These are phyloP conservation scores for Junonia oenone DNA, from an alignment of 2,888 invertebrate genomes.

Conservation along the genomic window DNA sequence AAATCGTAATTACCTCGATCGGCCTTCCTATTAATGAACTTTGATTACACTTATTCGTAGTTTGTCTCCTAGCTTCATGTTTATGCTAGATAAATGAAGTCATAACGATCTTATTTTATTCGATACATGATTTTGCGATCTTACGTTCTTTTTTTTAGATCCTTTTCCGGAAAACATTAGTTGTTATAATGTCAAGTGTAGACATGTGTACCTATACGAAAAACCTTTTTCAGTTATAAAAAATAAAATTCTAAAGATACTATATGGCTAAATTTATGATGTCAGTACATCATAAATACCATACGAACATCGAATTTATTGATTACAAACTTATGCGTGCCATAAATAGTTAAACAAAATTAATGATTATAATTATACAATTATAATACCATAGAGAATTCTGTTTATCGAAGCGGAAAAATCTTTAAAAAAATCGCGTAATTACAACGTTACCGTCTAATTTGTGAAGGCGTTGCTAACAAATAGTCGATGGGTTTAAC, in stretches of 20 bases:
- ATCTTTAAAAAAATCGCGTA: conserved; percentile 27
- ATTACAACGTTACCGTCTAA: conserved; percentile 39
- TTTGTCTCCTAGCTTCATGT: not conserved
- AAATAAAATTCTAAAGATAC: too few relatives aligned
- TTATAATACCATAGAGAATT: conserved; percentile 13
- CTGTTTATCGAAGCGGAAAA: conserved; percentile 20
- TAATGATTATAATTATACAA: conserved; percentile 3
- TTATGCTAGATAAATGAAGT: not conserved
- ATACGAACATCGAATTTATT: not conserved
- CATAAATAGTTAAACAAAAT: not conserved
- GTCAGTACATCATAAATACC: too few relatives aligned
- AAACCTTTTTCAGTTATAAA: too few relatives aligned
- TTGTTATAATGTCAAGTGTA: too few relatives aligned
- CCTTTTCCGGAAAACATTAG: too few relatives aligned
- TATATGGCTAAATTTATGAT: too few relatives aligned
- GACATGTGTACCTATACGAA: too few relatives aligned
- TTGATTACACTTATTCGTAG: not conserved
- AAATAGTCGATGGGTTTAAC: conserved; percentile 55
- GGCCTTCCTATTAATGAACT: not conserved
- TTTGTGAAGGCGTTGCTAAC: conserved; percentile 53
- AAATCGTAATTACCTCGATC: not conserved
- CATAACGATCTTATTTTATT: too few relatives aligned
- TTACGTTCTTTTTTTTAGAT: too few relatives aligned
- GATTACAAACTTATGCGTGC: not conserved
- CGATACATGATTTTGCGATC: too few relatives aligned